These are phyloP conservation scores for Butastur rufipennis DNA, from an alignment of 2,113 vertebrate genomes.

Conservation along the genomic window DNA sequence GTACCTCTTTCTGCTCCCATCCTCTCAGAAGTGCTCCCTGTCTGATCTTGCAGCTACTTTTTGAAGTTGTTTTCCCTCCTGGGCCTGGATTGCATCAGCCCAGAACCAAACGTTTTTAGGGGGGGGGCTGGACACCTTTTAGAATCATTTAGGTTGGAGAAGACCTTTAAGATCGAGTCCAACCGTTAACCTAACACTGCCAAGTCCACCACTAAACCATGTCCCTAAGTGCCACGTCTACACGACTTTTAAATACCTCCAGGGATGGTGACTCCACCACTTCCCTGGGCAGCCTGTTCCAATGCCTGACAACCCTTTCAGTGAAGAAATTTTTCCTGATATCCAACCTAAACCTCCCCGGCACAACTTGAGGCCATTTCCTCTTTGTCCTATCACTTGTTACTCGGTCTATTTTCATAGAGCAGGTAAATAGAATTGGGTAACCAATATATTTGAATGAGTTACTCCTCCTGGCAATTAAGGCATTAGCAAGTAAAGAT, in stretches of 20 bases:
- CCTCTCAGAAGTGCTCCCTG: neutral
- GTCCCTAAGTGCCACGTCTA: neutral
- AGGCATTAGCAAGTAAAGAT: no score
- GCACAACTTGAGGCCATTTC: fast-evolving
- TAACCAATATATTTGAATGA: neutral
- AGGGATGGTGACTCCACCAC: neutral
- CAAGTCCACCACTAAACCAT: neutral
- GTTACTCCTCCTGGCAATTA: neutral
- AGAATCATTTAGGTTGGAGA: neutral
- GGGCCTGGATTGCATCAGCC: neutral
- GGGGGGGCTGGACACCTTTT: neutral
- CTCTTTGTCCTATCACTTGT: no score
- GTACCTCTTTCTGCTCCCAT: neutral
- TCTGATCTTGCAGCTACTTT: neutral
- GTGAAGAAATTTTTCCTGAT: neutral
- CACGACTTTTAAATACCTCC: neutral
- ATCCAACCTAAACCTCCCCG: neutral
- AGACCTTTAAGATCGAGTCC: neutral
- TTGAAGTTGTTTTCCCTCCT: neutral
- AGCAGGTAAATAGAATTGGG: neutral
- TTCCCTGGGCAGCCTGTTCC: neutral
- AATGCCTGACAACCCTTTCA: neutral
- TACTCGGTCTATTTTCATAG: fast-evolving
- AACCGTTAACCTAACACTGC: no score
- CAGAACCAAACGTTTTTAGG: neutral